These are phyloP conservation scores for Drosophila rellima DNA, from an alignment of 2,888 invertebrate species.

Conservation along the genomic window DNA sequence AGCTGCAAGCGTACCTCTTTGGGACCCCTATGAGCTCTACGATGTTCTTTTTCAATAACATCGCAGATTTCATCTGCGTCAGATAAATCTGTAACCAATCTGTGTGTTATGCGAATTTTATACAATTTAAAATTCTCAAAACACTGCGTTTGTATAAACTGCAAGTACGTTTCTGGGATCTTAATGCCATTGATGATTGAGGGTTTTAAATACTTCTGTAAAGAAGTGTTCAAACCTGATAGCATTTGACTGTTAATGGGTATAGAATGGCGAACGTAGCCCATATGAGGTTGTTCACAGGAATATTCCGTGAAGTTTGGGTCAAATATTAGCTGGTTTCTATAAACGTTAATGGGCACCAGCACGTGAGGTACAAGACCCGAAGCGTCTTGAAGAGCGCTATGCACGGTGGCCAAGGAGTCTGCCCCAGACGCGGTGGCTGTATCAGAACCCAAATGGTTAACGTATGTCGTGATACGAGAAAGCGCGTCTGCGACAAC, in stretches of 20 bases:
- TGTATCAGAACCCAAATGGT: too few relatives aligned
- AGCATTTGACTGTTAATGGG: neutral
- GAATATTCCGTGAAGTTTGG: neutral
- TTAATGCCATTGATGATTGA: neutral
- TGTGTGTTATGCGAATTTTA: too few relatives aligned
- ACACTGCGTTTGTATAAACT: neutral
- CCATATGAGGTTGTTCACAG: neutral
- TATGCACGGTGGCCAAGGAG: too few relatives aligned
- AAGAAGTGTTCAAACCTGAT: neutral
- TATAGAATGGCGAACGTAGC: neutral
- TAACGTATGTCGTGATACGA: too few relatives aligned
- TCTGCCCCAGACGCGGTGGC: too few relatives aligned
- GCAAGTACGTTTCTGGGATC: neutral
- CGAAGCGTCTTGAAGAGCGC: too few relatives aligned
- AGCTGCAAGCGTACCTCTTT: neutral
- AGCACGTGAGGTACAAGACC: constrained; percentile 11
- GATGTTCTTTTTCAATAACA: neutral
- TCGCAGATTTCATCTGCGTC: neutral
- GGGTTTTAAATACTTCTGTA: neutral
- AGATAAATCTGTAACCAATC: neutral
- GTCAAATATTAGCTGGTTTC: constrained; percentile 13
- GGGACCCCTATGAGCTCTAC: neutral
- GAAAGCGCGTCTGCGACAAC: too few relatives aligned
- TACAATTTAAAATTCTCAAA: too few relatives aligned
- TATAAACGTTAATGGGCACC: constrained; percentile 9